These are phyloP conservation scores for Therioaphis trifolii DNA, from an alignment of 2,888 invertebrate genomes.

Conservation along the genomic window DNA sequence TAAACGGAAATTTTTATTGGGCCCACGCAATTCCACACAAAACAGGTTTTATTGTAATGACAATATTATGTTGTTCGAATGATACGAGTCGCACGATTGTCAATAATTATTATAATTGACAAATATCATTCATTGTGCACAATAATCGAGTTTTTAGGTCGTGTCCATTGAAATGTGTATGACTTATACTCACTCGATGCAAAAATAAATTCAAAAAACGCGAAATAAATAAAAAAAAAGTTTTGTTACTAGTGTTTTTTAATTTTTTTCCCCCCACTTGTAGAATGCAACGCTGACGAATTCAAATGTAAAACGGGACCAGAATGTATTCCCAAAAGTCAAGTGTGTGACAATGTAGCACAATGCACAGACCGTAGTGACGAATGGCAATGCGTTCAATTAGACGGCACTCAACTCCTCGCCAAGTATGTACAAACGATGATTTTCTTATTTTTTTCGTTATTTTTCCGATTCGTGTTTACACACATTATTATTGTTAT, in stretches of 20 bases:
- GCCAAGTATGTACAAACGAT: conserved; percentile 65
- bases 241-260: not conserved
- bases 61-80: no score
- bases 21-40: no score
- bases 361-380: conserved; percentile 76
- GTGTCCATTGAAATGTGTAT: no score
- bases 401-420: conserved; percentile 37
- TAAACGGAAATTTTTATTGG: no score
- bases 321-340: conserved; percentile 72
- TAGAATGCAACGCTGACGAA: conserved; percentile 71
- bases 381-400: conserved; percentile 73
- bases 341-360: conserved; percentile 73
- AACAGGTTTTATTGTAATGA: no score
- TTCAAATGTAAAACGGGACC: conserved; percentile 73
- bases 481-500: no score
- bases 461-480: no score
- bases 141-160: no score
- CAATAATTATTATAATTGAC: no score
- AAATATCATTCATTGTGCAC: no score
- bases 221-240: not conserved
- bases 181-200: not conserved
- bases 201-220: not conserved
- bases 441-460: not conserved
- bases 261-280: not conserved
- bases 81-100: no score